Base-by-base conservation (phyloP, 2,797 vertebrate species). In the Cossypha caffra region DNA sequence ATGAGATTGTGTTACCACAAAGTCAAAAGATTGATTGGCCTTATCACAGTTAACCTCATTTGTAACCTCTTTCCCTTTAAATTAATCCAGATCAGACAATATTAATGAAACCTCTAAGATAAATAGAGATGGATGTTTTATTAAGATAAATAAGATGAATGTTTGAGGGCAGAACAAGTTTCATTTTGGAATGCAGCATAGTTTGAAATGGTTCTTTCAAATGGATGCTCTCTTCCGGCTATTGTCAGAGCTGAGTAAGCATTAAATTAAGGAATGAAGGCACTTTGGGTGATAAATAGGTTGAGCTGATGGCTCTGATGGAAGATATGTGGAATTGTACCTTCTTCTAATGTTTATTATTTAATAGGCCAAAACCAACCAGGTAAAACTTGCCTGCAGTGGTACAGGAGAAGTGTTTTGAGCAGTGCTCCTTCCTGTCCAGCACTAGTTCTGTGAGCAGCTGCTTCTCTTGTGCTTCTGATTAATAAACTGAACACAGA, bases 121-220 rank as follows among this genome's bases (percentile, higher is more conserved):
- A 96, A 90, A 94, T 72, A 84, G 85, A 88, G 85, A 95, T 93
- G 87, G 85, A 88, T 96, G 82, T 59, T 95, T 91, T 93, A 95
- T 95, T 90, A 90, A 96, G 91, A 96, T 93, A 91, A 97, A 94
- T 88, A 95, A 95, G 95, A 95, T 95, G 69, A 75, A 86, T 90
- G 73, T 91, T 83, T 84, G 33, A 59, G 82, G 86, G 69, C 84
- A 86, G 81, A 63, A 75, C 24, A 63, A 51, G 89, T 90, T 94
- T 69, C 26, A 47, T 84, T 88, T 47, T 73, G 79, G 91, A 86
- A 94, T 86, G 89, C 69, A 57, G 43, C 23, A 11, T 28, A 43
- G 73, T 77, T 88, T 50, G 69, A 87, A 78, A 77, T 52, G 54
- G 13, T 54, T 45, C 81, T 76, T 87, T 88, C 75, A 86, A 84